Percentiles rank a stretch among this genome's conserved stretches.
These are phyloP conservation scores for Hydrozoanthus gracilis DNA, from an alignment of 92 coral and sea anemone genomes.

Conservation along the genomic window DNA sequence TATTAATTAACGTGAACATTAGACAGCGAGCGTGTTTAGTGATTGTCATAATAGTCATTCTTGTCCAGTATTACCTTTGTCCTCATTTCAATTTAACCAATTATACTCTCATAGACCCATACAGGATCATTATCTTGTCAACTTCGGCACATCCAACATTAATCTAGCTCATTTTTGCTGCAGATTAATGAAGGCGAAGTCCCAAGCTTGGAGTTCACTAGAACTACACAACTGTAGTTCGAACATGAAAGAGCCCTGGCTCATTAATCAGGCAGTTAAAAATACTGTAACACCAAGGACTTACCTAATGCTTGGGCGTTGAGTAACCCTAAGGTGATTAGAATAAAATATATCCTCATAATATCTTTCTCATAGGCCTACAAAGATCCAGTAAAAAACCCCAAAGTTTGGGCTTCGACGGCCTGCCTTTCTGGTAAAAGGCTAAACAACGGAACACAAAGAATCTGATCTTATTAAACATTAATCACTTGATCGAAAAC, in stretches of 20 bases:
- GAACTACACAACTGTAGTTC: neutral
- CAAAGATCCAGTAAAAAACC: conserved; percentile 14
- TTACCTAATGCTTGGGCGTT: conserved; percentile 24
- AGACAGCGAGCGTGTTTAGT: neutral
- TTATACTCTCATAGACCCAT: neutral
- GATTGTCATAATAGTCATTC: conserved; percentile 24
- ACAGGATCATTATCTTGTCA: neutral
- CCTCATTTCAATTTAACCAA: neutral
- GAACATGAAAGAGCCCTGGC: neutral
- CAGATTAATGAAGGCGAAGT: neutral
- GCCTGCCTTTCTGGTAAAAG: conserved; percentile 52
- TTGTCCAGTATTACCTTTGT: neutral
- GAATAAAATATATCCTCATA: conserved; percentile 20
- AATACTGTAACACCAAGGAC: neutral
- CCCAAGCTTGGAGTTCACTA: conserved; percentile 1
- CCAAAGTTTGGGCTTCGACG: conserved; percentile 36
- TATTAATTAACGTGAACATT: neutral
- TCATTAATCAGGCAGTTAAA: neutral
- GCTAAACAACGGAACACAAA: conserved; percentile 78
- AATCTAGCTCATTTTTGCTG: neutral
- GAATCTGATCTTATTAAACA: conserved; percentile 75
- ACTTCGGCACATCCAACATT: neutral
- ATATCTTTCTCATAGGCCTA: conserved; percentile 37
- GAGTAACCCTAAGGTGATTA: conserved; percentile 24
- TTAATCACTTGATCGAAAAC: conserved; percentile 62